phyloP scores from a whole-genome alignment of 2,113 vertebrate genomes.

The Hiodon tergisus region DNA sequence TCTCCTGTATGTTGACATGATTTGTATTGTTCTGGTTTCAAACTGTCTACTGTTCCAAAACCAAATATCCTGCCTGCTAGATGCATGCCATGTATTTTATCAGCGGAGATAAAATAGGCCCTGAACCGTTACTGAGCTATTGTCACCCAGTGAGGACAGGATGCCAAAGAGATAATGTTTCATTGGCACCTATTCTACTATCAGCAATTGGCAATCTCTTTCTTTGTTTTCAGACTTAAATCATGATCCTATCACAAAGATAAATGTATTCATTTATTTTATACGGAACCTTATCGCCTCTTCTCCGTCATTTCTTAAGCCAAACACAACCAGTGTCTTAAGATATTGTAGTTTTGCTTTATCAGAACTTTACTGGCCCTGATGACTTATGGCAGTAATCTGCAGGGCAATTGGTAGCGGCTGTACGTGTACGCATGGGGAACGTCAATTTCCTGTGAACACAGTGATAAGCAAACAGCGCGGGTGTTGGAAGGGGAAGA shows the following conservation, averaged over 20 bases:
- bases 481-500: conserved; percentile 33
- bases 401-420: conserved; percentile 44
- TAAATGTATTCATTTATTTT: no score
- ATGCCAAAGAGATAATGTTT: not conserved
- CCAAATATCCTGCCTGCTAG: not conserved
- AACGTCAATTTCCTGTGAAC: conserved; percentile 62
- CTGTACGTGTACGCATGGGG: conserved; percentile 35
- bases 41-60: conserved; percentile 1
- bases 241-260: no score
- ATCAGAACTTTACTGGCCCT: conserved; percentile 10
- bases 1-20: not conserved
- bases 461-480: conserved; percentile 57
- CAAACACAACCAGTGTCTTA: not conserved
- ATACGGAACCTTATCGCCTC: no score
- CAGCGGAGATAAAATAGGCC: not conserved
- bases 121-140: not conserved
- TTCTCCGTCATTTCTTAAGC: no score
- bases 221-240: no score
- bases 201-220: no score
- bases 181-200: no score
- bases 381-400: conserved; percentile 44
- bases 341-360: conserved; percentile 1
- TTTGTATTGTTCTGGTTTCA: not conserved
- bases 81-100: not conserved
- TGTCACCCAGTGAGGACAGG: not conserved